Evolutionary conservation across 64 coral and sea anemone genomes (phyloP).

Genomic region (Montipora efflorescens): DNA sequence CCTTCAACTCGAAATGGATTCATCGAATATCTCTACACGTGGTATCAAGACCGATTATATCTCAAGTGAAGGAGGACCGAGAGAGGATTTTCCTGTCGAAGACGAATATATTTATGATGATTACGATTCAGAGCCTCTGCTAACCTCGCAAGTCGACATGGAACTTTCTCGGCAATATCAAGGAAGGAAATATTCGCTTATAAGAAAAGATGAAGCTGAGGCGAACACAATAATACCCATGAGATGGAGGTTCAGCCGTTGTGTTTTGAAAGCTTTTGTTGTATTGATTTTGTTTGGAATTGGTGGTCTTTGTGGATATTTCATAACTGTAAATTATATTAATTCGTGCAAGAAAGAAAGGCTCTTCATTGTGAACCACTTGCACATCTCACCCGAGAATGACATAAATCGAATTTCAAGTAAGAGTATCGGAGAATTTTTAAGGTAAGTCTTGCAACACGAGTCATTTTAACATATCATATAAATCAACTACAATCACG

Average conservation of each 20-base stretch:
- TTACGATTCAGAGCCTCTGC: slow-evolving; percentile 24
- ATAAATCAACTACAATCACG: not conserved
- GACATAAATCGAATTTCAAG: slow-evolving; percentile 15
- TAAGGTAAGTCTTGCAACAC: slow-evolving; percentile 7
- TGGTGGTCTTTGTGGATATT: slow-evolving; percentile 16
- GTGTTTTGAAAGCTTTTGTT: not conserved
- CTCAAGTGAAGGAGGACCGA: not conserved
- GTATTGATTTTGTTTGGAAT: slow-evolving; percentile 3
- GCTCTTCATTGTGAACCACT: not conserved
- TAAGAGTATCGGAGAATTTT: not conserved
- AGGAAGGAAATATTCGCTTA: slow-evolving; percentile 1
- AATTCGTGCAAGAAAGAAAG: not conserved
- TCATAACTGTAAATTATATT: not conserved
- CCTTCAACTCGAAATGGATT: not conserved
- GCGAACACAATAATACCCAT: slow-evolving; percentile 20
- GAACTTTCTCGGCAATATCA: slow-evolving; percentile 28
- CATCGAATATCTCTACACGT: not conserved
- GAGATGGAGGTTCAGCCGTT: slow-evolving; percentile 17
- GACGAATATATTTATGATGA: slow-evolving; percentile 50
- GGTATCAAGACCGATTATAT: not conserved
- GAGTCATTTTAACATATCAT: not conserved
- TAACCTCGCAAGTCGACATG: slow-evolving; percentile 7
- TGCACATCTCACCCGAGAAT: not conserved
- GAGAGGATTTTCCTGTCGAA: slow-evolving; percentile 38
- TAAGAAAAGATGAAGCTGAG: slow-evolving; percentile 1